Base-by-base conservation (phyloP, 2,888 invertebrate species). In the Papilio elwesi region DNA sequence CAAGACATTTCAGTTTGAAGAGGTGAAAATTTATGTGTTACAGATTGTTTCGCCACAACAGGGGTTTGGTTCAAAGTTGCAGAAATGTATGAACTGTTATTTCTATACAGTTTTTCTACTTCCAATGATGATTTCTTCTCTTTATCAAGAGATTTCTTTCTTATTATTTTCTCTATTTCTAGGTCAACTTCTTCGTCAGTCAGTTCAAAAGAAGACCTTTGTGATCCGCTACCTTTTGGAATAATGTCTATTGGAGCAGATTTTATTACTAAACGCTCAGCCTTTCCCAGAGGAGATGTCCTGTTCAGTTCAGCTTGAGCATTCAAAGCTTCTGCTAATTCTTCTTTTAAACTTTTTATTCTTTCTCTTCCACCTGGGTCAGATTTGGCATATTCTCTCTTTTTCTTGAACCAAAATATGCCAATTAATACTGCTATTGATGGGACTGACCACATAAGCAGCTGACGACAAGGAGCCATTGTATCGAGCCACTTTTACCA, bases 361-460 rank as follows among this genome's bases (percentile, higher is more conserved):
- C 84, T 90, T 85, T 91, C 92, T 88, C 93, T 93, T 94, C 96
- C 96, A 84, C 96, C 96, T 79, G 96, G 96, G 95, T 96, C 96
- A 96, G 95, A 95, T 95, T 94, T 95, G 87, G 95, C 95, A 86
- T 95, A 95, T 89, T 95, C 95, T 93, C 96, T 95, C 94, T 96
- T 97, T 94, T 96, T 96, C 93, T 95, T 96, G 95, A 96, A 96
- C 97, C 97, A 97, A 87, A 96, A 95, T 88, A 97, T 95, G 82
- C 97, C 97, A 90, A 97, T 94, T 84, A 97, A 94, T 83, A 97
- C 95, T 83, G 96, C 97, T 93, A 97, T 95, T 83, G 97, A 96
- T 87, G 97, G 97, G 82, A 97, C 94, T 83, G 96, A 96, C 95
- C 96, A 96, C 94, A 96, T 95, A 87, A 97, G 94, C 85, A 97